Evolutionary conservation across 2,113 vertebrate genomes (phyloP).

Genomic region (Rhea pennata): DNA sequence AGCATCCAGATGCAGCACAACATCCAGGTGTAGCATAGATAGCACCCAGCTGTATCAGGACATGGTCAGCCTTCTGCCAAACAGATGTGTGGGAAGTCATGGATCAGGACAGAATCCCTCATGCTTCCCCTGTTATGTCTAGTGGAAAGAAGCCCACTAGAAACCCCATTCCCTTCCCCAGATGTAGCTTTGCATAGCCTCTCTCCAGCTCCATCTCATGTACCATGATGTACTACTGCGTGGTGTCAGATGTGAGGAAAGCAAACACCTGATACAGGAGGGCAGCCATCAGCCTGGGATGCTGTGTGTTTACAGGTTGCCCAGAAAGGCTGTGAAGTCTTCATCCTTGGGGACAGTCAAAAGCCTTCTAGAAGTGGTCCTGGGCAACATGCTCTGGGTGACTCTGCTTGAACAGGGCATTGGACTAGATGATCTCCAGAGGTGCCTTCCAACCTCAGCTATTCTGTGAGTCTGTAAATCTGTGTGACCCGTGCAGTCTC

Average conservation of each 20-base stretch:
- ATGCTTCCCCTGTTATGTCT: too few relatives aligned
- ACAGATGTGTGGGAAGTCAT: neutral
- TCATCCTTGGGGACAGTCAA: neutral
- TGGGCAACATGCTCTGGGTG: neutral
- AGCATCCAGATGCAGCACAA: neutral
- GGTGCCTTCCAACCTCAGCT: neutral
- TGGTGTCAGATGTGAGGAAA: neutral
- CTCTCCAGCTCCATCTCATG: neutral
- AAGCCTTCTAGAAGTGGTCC: neutral
- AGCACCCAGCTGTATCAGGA: rapidly evolving
- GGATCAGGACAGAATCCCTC: neutral
- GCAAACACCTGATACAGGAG: neutral
- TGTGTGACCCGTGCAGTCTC: neutral
- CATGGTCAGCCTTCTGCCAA: neutral
- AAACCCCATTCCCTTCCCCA: neutral
- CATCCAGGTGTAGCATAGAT: rapidly evolving
- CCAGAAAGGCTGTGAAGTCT: neutral
- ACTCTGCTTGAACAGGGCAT: neutral
- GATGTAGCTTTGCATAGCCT: neutral
- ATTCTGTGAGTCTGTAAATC: neutral
- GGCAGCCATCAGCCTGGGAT: neutral
- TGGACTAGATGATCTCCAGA: neutral
- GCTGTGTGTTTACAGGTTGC: neutral
- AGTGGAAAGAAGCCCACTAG: neutral
- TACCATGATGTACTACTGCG: rapidly evolving